Base-by-base conservation (phyloP, 2,113 vertebrate genomes). In the Entelurus aequoreus region DNA sequence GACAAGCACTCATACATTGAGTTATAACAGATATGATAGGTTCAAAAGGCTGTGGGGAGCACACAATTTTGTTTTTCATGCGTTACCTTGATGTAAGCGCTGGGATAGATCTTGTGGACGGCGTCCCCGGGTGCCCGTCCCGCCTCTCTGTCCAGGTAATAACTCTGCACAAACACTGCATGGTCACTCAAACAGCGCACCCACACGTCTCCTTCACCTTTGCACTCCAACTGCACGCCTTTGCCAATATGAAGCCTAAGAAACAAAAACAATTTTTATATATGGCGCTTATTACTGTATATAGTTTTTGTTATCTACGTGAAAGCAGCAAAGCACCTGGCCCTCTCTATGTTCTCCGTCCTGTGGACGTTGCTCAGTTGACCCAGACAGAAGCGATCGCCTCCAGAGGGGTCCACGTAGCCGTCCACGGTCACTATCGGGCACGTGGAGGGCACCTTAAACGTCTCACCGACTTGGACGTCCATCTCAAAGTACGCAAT, bases 401-500 rank as follows among this genome's bases (percentile, higher is more conserved):
- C 96, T 65, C 96, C 95, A 3, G 96, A 98, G 38, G 96, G 96
- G 85, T 98, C 96, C 78, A 98, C 95, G 0, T 98, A 98, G 9
- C 96, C 96, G 50, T 98, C 96, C 50, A 98, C 96, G 1, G 96
- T 98, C 55, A 98, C 96, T n/a, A 95, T 79, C 0, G 95, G 95
- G 69, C 96, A 98, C 74, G 91, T 98, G 12, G 95, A 96, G 54
- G 94, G 96, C 69, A 98, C 96, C 80, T 98, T 98, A 76, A 98
- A 98, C 0, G 95, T 98, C 79, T 98, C 96, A 19, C 96, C 96
- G 10, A 98, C 96, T 84, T 98, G 96, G 62, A 98, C 95, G 4
- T 98, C 96, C 96, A 98, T 98, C 90, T 98, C 96, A 82, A 98
- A 98, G 76, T 98, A 98, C 2, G 96, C 96, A 15, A 98, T 97